Conservation (phyloP, 2,113 vertebrate genomes). For the Varanus komodoensis region DNA sequence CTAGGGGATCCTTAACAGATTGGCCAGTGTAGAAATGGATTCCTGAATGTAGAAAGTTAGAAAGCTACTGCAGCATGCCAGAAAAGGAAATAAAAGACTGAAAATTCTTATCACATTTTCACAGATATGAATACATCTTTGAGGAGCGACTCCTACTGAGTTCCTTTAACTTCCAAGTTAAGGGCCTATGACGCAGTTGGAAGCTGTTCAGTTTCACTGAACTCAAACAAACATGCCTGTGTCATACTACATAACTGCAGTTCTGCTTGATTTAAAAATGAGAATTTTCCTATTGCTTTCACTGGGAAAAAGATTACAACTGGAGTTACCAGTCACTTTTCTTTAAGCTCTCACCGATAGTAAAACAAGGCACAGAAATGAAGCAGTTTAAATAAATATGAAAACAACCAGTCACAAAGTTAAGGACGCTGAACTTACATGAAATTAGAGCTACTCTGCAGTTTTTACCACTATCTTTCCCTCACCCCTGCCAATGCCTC, state of each 20-base stretch:
- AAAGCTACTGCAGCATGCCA: not conserved
- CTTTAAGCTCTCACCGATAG: not conserved
- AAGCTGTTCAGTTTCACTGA: not conserved
- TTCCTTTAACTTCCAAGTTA: not conserved
- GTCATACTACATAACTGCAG: not conserved
- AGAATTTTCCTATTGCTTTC: not conserved
- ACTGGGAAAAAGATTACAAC: not conserved
- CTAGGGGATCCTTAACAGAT: not conserved
- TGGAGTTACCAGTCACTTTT: not conserved
- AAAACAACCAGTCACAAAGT: not conserved
- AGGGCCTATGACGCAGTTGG: not conserved
- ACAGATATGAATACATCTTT: not conserved
- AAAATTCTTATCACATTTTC: not conserved
- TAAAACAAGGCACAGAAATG: not conserved
- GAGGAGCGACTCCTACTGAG: not conserved
- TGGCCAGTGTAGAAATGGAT: not conserved
- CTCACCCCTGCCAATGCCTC: not conserved
- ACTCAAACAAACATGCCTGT: not conserved
- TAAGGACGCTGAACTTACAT: not conserved
- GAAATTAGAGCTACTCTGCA: not conserved
- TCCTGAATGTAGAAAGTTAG: not conserved
- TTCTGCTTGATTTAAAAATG: not conserved
- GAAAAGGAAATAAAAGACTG: not conserved
- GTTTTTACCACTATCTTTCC: not conserved
- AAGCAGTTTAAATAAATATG: not conserved